Evolutionary conservation across 2,113 vertebrate genomes (phyloP).

Genomic region (Felis catus): F.catus_Fca126_mat1.0 CM031411.1:6113001-6113500

Average conservation of each 20-base stretch:
- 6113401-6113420: fast-evolving
- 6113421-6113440: background rate
- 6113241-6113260: background rate
- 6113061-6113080: background rate
- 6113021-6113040: too few species aligned
- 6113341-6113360: background rate
- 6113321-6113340: background rate
- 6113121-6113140: background rate
- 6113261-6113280: background rate
- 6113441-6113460: background rate
- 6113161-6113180: background rate
- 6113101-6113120: too few species aligned
- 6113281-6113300: background rate
- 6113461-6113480: background rate
- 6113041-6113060: background rate
- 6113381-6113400: background rate
- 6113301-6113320: background rate
- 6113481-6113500: background rate
- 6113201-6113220: background rate
- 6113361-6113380: background rate
- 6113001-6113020: background rate
- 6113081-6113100: background rate
- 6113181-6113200: fast-evolving
- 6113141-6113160: fast-evolving
- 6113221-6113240: background rate